Evolutionary conservation across 2,113 vertebrate genomes (phyloP), one percentile per base, ranked within the genome.

Genomic region (Pseudorhombus dupliciocellatus): DNA sequence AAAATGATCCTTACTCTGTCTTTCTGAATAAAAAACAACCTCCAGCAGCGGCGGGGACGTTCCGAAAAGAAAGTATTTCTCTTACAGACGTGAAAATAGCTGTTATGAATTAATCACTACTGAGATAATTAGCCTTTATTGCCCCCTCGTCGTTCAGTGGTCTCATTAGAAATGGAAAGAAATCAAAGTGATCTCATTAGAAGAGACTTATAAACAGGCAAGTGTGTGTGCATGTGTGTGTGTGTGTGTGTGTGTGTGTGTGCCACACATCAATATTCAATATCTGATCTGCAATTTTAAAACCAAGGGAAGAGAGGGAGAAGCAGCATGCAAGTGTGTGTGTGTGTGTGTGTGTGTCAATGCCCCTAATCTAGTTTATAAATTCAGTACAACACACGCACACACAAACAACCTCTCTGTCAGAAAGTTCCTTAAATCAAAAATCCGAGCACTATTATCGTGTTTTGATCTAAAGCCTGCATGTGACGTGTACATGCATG

Each of bases 181-280:
- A 88, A 87, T 85, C 80, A 86, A 77, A 85, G 71, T 77, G 78
- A 87, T 84, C 86, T 90, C 76, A 79, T 88, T 87, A 84, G 75
- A 80, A 53, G 16, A 42, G 63, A 28, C 63, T 28, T 65, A 70
- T 69, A 78, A 88, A 86, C 85, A 80, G 63, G 52, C 11, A 28
- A 10, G 37, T 20, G n/a, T 4, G 10, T 28, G 56, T n/a, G 51
- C 11, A 7, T 8, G 14, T 50, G 46, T n/a, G 46, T 21, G 46
- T n/a, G 46, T 9, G 16, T 9, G 7, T 50, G 46, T n/a, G 46
- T 50, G 46, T 48, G 46, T 48, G 46, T n/a, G 46, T n/a, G 50
- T 21, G n/a, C 56, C 9, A 5, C 34, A 22, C 80, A 86, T 87
- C 87, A 87, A 90, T 87, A 87, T 88, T 87, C 79, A 87, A 66